A percentile compares a stretch with the other conserved stretches of the same genome.
phyloP scores from a whole-genome alignment of 2,113 vertebrate genomes.

The Semicossyphus pulcher region DNA sequence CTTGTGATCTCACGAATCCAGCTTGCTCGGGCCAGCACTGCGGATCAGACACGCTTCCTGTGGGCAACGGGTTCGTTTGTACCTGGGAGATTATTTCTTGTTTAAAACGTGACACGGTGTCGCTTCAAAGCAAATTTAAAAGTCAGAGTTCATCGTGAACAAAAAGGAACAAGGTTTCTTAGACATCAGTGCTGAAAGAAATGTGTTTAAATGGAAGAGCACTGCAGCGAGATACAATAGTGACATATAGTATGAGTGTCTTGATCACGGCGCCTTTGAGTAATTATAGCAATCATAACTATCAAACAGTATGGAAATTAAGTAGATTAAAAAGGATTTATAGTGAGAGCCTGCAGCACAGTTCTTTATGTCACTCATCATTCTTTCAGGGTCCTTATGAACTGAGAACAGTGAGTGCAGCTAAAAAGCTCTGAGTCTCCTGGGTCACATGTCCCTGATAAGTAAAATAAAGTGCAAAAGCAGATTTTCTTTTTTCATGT shows the following conservation, averaged over 20 bases:
- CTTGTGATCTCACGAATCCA: no score
- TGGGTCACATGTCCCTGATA: constrained; percentile 1
- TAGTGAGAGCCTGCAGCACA: background rate
- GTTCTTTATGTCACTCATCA: background rate
- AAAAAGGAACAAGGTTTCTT: background rate
- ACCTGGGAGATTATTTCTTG: no score
- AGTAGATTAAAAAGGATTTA: background rate
- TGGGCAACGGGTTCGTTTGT: no score
- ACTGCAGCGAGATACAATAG: background rate
- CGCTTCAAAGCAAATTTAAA: no score
- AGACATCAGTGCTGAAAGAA: background rate
- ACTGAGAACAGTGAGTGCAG: background rate
- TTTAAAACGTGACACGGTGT: background rate
- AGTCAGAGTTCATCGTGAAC: no score
- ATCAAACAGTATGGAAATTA: no score
- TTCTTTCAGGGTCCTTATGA: background rate
- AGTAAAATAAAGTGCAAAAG: constrained; percentile 36
- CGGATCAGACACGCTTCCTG: no score
- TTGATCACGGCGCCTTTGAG: background rate
- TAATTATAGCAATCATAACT: background rate
- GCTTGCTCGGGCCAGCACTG: no score
- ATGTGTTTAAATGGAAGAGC: background rate
- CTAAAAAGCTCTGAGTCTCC: background rate
- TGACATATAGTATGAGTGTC: background rate
- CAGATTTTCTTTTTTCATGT: constrained; percentile 29